Evolutionary conservation across 1,140 invertebrate species (phyloP).

Genomic region (Oncopodura yosiiana): DNA sequence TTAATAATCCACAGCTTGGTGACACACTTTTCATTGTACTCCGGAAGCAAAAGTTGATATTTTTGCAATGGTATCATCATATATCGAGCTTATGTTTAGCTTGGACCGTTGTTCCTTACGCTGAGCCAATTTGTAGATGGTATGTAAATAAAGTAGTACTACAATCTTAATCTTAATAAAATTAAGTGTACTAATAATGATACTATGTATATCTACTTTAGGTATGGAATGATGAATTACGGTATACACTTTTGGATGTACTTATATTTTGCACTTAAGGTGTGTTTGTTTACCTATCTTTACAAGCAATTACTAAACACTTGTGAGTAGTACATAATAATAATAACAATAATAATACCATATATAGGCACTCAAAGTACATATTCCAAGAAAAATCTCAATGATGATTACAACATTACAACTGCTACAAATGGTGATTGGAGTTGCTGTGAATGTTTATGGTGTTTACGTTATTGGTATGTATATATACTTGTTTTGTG

Average conservation of each 20-base stretch:
- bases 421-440: constrained; percentile 18
- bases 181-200: too few relatives aligned
- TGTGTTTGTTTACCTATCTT: too few relatives aligned
- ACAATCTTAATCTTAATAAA: too few relatives aligned
- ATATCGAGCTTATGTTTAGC: background rate
- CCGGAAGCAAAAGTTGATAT: constrained; percentile 11
- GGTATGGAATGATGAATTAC: constrained; percentile 13
- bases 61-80: constrained; percentile 18
- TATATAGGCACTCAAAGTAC: constrained; percentile 15
- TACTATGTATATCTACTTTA: too few relatives aligned
- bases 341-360: too few relatives aligned
- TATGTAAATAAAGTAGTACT: too few relatives aligned
- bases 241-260: constrained; percentile 18
- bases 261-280: constrained; percentile 14
- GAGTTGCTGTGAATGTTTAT: constrained; percentile 13
- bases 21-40: constrained; percentile 19
- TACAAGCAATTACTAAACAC: too few relatives aligned
- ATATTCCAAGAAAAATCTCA: constrained; percentile 16
- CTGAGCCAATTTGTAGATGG: background rate
- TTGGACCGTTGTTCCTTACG: background rate
- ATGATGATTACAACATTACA: constrained; percentile 22
- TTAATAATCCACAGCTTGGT: too few relatives aligned
- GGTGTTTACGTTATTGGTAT: constrained; percentile 12
- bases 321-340: too few relatives aligned
- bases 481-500: too few relatives aligned